Evolutionary conservation across 2,888 invertebrate genomes (phyloP).

Genomic region (Callimorpha dominula): DNA sequence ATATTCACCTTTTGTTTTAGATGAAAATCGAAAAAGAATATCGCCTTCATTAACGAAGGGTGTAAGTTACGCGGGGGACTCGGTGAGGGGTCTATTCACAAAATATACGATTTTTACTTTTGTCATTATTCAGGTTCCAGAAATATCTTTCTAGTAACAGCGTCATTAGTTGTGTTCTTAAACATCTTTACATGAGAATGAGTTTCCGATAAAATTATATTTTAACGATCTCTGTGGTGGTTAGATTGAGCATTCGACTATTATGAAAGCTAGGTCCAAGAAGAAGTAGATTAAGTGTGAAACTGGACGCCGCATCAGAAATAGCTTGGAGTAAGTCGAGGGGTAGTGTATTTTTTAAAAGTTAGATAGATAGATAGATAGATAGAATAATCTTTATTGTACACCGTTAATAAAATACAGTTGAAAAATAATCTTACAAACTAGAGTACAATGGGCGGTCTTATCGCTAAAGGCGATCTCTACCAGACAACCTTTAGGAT

Average conservation of each 20-base stretch:
- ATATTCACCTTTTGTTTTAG: conserved; percentile 76
- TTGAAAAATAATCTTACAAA: no score
- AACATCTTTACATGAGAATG: neutral
- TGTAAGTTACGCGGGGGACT: conserved; percentile 78
- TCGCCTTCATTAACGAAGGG: conserved; percentile 82
- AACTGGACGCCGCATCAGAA: neutral
- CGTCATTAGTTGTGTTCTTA: neutral
- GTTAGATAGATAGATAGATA: no score
- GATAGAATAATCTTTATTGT: no score
- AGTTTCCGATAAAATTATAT: neutral
- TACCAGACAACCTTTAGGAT: no score
- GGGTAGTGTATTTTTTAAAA: neutral
- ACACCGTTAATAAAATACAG: no score
- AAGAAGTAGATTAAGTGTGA: neutral
- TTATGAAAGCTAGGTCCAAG: neutral
- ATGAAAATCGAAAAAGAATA: conserved; percentile 85
- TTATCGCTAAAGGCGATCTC: no score
- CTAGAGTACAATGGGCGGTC: no score
- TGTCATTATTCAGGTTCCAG: neutral
- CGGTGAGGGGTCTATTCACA: conserved; percentile 54
- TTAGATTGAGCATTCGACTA: neutral
- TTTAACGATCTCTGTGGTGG: neutral
- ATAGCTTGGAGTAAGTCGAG: neutral
- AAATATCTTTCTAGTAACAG: neutral
- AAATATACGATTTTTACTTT: conserved; percentile 25